Evolutionary conservation across 2,888 invertebrate genomes (phyloP).

Genomic region (Spilosoma lubricipeda): DNA sequence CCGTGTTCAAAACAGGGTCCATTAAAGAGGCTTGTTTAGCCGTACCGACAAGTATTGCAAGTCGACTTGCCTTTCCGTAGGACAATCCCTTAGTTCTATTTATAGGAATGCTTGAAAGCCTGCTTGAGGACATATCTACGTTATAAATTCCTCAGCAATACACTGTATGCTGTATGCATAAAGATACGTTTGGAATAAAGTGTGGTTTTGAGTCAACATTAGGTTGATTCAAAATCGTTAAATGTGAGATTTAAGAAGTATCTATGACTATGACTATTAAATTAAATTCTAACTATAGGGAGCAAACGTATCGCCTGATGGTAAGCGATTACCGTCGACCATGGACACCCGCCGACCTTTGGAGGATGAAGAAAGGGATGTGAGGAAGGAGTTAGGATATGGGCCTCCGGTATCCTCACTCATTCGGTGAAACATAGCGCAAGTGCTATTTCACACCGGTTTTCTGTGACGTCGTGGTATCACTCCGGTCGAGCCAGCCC

Average conservation of each 20-base stretch:
- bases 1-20: conserved; percentile 16
- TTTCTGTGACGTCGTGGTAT: too few species aligned
- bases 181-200: neutral
- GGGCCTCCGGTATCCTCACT: too few species aligned
- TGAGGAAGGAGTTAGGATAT: too few species aligned
- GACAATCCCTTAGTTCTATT: conserved; percentile 19
- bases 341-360: too few species aligned
- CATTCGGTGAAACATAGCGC: too few species aligned
- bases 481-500: too few species aligned
- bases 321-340: too few species aligned
- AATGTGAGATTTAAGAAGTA: neutral
- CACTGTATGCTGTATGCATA: neutral
- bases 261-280: neutral
- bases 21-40: conserved; percentile 14
- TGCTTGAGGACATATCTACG: conserved; percentile 11
- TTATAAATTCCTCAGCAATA: neutral
- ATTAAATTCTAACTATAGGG: neutral
- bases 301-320: too few species aligned
- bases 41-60: conserved; percentile 18
- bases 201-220: neutral
- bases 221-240: neutral
- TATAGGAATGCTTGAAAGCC: conserved; percentile 21
- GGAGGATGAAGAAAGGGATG: too few species aligned
- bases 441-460: too few species aligned
- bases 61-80: conserved; percentile 15